A percentile compares a stretch with the other conserved stretches of the same genome.
These are phyloP conservation scores for Prietella phreatophila DNA, from an alignment of 2,113 vertebrate species.

Conservation along the genomic window DNA sequence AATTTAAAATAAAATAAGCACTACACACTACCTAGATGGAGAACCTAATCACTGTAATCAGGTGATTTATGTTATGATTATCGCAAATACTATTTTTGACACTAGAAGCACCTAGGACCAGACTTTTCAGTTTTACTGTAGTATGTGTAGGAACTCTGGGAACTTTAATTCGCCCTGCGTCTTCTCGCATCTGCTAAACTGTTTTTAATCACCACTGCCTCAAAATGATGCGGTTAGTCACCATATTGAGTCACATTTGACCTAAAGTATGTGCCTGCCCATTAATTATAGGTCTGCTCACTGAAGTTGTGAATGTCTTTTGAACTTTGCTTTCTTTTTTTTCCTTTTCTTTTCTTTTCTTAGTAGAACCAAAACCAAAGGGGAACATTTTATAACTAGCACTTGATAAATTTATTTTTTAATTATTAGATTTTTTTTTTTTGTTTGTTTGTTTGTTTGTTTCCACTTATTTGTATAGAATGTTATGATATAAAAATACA, in stretches of 20 bases:
- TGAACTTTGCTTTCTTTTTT: conserved; percentile 33
- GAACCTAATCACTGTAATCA: conserved; percentile 38
- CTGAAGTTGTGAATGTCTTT: conserved; percentile 53
- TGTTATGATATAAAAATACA: conserved; percentile 27
- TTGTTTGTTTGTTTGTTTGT: conserved; percentile 15
- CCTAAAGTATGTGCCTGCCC: conserved; percentile 35
- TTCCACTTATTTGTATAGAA: conserved; percentile 53
- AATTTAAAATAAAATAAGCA: conserved; percentile 34
- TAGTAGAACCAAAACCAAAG: conserved; percentile 54
- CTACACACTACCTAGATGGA: conserved; percentile 37
- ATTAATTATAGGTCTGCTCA: conserved; percentile 35
- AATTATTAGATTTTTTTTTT: conserved; percentile 14
- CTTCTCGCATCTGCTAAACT: conserved; percentile 19
- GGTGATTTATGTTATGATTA: conserved; percentile 32
- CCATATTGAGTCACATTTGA: conserved; percentile 32
- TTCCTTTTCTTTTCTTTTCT: conserved; percentile 33
- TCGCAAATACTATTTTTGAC: conserved; percentile 21
- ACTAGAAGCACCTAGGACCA: conserved; percentile 28
- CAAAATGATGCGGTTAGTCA: conserved; percentile 34
- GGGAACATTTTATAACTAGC: conserved; percentile 56
- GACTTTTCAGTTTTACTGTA: conserved; percentile 25
- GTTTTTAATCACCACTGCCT: conserved; percentile 50
- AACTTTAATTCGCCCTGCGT: conserved; percentile 28
- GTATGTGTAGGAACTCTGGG: conserved; percentile 29
- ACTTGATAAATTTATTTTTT: conserved; percentile 52